Base-by-base conservation (phyloP, 64 coral and sea anemone species). In the Montipora capricornis region DNA sequence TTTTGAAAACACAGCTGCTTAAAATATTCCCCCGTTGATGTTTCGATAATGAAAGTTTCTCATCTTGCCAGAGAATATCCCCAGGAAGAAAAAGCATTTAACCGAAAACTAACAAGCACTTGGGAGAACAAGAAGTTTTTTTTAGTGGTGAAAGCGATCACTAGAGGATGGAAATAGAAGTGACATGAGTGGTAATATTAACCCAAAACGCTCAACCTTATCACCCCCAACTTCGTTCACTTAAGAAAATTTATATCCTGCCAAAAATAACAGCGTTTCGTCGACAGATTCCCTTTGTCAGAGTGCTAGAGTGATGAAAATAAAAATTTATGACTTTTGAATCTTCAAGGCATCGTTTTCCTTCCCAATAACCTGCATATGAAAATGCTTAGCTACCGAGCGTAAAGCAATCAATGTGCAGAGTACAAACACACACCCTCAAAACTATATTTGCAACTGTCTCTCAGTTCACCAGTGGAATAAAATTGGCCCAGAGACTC, bases 1-100 rank as follows among this genome's bases (percentile, higher is more conserved):
- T 96, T 96, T 92, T 86, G 55, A 96, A 94, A 96, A 96, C 82
- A 96, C 95, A 96, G 95, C 95, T 96, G 95, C 92, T 96, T 64
- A 82, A 89, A 90, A 80, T 91, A 73, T 87, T 90, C 94, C 80
- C 74, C 88, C 91, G 62, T 94, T 91, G 95, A 96, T 96, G 84
- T 68, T 91, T 8, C 73, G 95, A 96, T 91, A 90, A 90, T 74
- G 76, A 94, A 91, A 73, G 58, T 64, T 62, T 76, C 87, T 76
- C 81, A 53, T 86, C 45, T 86, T 86, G 44, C 66, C 6, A 6
- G 53, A 57, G n/a, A 86, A 44, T 12, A 80, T 26, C 80, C 61
- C 24, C 88, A 47, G 20, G 64, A 20, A 89, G 74, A 29, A 13
- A 12, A 60, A 44, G 61, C 17, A 49, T 83, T 84, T 12, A 77